Percentiles rank a stretch among this genome's conserved stretches.
Evolutionary conservation across 2,797 vertebrate genomes (phyloP).

Genomic region (Ctenochaetus hawaiiensis): DNA sequence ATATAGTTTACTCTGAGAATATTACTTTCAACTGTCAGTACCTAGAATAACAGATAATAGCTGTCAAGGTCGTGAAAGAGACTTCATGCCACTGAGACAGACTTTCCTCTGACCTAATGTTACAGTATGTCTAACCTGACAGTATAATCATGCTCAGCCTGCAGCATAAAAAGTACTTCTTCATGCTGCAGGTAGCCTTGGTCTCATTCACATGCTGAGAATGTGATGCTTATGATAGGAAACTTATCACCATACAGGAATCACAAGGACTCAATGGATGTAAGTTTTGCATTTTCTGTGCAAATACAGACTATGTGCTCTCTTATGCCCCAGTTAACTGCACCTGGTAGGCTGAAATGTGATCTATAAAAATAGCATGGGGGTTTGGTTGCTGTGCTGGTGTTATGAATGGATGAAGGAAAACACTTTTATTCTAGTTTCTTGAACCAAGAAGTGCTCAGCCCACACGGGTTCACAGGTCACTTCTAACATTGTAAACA

Average conservation of each 20-base stretch:
- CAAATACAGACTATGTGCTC: background rate
- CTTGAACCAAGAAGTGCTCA: background rate
- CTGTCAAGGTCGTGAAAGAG: conserved; percentile 31
- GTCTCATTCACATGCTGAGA: conserved; percentile 39
- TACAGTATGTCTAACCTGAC: conserved; percentile 28
- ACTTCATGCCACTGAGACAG: conserved; percentile 19
- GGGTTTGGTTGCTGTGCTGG: conserved; percentile 6
- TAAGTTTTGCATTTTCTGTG: conserved; percentile 20
- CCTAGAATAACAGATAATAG: conserved; percentile 5
- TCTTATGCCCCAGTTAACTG: background rate
- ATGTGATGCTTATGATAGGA: conserved; percentile 40
- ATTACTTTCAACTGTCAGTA: background rate
- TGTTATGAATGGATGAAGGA: background rate
- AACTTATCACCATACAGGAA: conserved; percentile 34
- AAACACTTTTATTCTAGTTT: conserved; percentile 2
- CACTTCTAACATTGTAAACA: background rate
- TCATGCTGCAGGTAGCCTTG: conserved; percentile 21
- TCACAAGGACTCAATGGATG: conserved; percentile 16
- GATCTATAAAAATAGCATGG: background rate
- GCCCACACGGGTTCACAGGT: background rate
- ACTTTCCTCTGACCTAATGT: conserved; percentile 30
- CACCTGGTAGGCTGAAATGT: background rate
- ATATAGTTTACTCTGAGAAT: background rate
- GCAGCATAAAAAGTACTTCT: conserved; percentile 37
- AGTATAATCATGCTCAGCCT: conserved; percentile 19